Conservation (phyloP, 2,888 invertebrate genomes). For the Serrognathus titanus region DNA sequence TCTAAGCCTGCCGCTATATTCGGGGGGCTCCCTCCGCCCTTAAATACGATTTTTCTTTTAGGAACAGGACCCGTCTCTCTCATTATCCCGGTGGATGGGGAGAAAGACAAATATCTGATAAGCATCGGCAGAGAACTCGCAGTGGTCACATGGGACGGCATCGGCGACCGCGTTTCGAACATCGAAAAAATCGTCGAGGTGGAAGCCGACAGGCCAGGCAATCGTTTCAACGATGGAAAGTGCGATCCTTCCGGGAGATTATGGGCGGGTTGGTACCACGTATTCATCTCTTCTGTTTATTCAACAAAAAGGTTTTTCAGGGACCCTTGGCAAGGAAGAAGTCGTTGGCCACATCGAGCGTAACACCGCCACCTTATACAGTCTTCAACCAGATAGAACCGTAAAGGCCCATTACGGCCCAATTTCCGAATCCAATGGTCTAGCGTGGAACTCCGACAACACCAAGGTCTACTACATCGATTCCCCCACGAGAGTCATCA, state of each 20-base stretch:
- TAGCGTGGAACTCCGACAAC: constrained; percentile 68
- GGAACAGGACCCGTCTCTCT: constrained; percentile 50
- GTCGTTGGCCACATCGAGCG: constrained; percentile 53
- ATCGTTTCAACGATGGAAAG: constrained; percentile 77
- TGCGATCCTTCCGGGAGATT: constrained; percentile 70
- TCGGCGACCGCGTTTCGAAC: constrained; percentile 51
- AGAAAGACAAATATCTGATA: constrained; percentile 60
- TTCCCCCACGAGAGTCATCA: constrained; percentile 62
- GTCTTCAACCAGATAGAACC: constrained; percentile 27
- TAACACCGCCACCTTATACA: constrained; percentile 56
- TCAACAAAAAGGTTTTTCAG: constrained; percentile 35
- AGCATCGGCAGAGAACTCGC: constrained; percentile 59
- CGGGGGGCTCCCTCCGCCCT: no score
- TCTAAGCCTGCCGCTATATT: no score
- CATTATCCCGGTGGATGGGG: constrained; percentile 63
- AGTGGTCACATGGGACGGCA: constrained; percentile 64
- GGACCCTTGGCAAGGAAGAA: constrained; percentile 58
- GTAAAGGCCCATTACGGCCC: constrained; percentile 38
- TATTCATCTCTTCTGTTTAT: no score
- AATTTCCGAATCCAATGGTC: constrained; percentile 71
- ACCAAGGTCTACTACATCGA: constrained; percentile 74
- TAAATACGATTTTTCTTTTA: constrained; percentile 20
- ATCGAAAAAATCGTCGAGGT: constrained; percentile 56
- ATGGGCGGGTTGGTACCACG: constrained; percentile 61
- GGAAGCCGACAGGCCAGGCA: constrained; percentile 53